These are phyloP conservation scores for Tor tambroides DNA, from an alignment of 2,113 vertebrate genomes.

Conservation along the genomic window DNA sequence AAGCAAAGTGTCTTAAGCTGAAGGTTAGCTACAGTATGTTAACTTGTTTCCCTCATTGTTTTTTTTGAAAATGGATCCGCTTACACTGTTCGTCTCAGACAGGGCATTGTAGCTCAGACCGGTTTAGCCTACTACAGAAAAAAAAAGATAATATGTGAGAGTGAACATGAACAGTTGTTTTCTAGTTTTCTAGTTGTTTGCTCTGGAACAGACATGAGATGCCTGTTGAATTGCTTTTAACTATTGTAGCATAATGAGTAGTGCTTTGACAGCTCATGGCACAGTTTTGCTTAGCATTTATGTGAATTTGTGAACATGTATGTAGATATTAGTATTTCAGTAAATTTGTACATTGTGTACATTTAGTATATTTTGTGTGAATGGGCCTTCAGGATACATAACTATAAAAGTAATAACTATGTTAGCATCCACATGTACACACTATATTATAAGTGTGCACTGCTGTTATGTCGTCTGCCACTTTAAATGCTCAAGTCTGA, in stretches of 20 bases:
- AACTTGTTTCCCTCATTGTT: not conserved
- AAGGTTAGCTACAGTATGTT: not conserved
- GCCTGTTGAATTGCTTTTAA: not conserved
- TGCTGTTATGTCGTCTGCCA: too few relatives aligned
- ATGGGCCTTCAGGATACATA: not conserved
- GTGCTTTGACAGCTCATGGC: not conserved
- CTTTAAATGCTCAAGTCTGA: too few relatives aligned
- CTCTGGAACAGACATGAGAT: not conserved
- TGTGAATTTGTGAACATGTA: not conserved
- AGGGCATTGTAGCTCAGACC: not conserved
- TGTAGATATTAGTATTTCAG: not conserved
- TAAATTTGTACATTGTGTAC: too few relatives aligned
- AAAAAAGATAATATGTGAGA: not conserved
- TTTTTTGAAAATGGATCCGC: not conserved
- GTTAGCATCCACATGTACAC: too few relatives aligned
- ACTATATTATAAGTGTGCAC: too few relatives aligned
- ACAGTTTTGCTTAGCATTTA: not conserved
- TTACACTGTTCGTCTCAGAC: not conserved
- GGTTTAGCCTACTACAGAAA: not conserved
- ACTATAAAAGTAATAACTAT: not conserved
- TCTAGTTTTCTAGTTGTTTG: not conserved
- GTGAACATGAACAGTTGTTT: not conserved
- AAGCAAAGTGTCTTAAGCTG: not conserved
- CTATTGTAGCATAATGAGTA: not conserved
- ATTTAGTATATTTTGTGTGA: not conserved